These are phyloP conservation scores for Carettochelys insculpta DNA, from an alignment of 2,113 vertebrate species.

Conservation along the genomic window DNA sequence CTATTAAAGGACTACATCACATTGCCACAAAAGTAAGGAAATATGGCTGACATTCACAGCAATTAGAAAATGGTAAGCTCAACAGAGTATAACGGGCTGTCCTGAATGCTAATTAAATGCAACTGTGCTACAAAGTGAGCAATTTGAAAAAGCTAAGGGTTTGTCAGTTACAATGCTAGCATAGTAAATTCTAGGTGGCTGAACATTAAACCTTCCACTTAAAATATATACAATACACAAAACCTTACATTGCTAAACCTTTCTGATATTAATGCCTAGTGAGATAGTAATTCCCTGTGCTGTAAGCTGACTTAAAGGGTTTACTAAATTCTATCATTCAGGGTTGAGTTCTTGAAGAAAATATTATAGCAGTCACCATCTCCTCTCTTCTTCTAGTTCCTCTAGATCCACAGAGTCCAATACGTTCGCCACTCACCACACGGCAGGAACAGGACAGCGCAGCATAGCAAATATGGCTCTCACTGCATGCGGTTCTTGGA, in stretches of 20 bases:
- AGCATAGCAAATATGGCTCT: no score
- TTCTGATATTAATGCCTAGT: no score
- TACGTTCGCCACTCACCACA: no score
- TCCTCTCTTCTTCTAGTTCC: no score
- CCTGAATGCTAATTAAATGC: rapidly evolving
- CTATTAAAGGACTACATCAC: rapidly evolving
- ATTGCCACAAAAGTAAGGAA: rapidly evolving
- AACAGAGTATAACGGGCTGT: rapidly evolving
- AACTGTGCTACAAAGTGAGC: rapidly evolving
- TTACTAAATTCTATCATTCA: not conserved
- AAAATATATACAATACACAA: not conserved
- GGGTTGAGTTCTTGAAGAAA: no score
- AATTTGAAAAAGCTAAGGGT: not conserved
- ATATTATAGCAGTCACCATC: no score
- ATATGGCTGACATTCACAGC: rapidly evolving
- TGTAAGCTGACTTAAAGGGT: not conserved
- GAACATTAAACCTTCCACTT: rapidly evolving
- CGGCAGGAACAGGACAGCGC: no score
- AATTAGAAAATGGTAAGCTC: rapidly evolving
- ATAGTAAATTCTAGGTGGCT: not conserved
- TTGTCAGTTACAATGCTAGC: not conserved
- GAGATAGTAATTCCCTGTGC: not conserved
- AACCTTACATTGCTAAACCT: no score
- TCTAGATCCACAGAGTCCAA: no score
- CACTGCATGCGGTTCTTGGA: no score